Percentiles rank a stretch among this genome's conserved stretches.
Conservation (phyloP, 1,140 invertebrate species). For the Bombus affinis region DNA sequence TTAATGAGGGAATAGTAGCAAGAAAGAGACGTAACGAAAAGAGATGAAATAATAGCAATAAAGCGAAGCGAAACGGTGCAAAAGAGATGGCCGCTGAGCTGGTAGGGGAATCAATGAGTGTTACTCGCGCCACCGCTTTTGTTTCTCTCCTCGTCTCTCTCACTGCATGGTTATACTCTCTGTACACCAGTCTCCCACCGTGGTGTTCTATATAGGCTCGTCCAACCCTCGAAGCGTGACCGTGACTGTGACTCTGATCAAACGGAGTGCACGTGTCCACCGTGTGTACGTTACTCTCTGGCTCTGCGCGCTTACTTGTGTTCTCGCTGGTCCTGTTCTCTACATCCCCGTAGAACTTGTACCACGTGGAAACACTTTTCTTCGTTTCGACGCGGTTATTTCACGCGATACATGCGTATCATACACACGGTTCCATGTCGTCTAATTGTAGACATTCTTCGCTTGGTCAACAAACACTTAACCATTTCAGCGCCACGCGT, state of each 20-base stretch:
- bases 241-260: slow-evolving; percentile 77
- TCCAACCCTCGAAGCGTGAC: slow-evolving; percentile 77
- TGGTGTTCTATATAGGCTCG: slow-evolving; percentile 56
- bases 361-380: slow-evolving; percentile 10
- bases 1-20: slow-evolving; percentile 4
- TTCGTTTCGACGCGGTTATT: slow-evolving; percentile 25
- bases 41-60: slow-evolving; percentile 41
- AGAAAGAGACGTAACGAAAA: slow-evolving; percentile 20
- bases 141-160: slow-evolving; percentile 39
- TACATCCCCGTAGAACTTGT: slow-evolving; percentile 10
- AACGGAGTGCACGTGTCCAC: slow-evolving; percentile 64
- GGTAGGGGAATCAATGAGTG: slow-evolving; percentile 72
- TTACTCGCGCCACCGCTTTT: slow-evolving; percentile 48
- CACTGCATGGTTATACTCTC: slow-evolving; percentile 38
- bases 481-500: background rate
- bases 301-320: background rate
- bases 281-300: slow-evolving; percentile 38
- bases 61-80: slow-evolving; percentile 23
- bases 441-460: slow-evolving; percentile 5
- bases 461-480: slow-evolving; percentile 50
- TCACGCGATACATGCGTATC: slow-evolving; percentile 3
- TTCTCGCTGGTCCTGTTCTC: background rate
- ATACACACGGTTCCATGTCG: no score
- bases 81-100: slow-evolving; percentile 12
- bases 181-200: slow-evolving; percentile 44